A percentile compares a stretch with the other conserved stretches of the same genome.
These are phyloP conservation scores for Mesorhabditis belari DNA, from an alignment of 2,888 invertebrate genomes.

Conservation along the genomic window DNA sequence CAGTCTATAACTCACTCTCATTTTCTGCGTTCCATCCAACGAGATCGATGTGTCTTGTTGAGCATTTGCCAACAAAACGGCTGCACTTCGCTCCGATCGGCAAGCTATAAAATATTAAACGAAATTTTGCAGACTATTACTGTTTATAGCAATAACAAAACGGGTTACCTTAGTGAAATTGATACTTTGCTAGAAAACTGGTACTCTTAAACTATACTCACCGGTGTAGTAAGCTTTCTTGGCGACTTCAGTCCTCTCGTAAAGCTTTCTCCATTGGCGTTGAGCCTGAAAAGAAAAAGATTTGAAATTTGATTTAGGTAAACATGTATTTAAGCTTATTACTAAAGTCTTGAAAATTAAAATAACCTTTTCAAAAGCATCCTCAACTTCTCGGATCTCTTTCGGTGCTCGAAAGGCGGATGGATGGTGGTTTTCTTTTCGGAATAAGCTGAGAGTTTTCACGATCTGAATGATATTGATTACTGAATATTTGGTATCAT, in stretches of 20 bases:
- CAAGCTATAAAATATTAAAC: constrained; percentile 61
- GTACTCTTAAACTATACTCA: background rate
- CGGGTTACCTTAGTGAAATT: no score
- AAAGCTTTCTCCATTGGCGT: constrained; percentile 93
- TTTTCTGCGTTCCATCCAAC: constrained; percentile 27
- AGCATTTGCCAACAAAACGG: constrained; percentile 31
- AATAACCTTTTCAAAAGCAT: constrained; percentile 85
- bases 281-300: constrained; percentile 65
- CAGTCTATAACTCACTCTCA: constrained; percentile 13
- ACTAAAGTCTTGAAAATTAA: background rate
- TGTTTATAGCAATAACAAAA: no score
- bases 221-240: constrained; percentile 82
- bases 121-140: background rate
- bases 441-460: constrained; percentile 34
- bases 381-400: constrained; percentile 89
- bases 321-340: background rate
- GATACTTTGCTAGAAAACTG: no score
- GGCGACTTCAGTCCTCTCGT: constrained; percentile 86
- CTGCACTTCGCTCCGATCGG: constrained; percentile 69
- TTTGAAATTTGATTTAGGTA: background rate
- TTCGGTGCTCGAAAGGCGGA: constrained; percentile 43
- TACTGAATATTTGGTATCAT: no score
- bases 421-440: constrained; percentile 56
- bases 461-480: constrained; percentile 55
- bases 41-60: constrained; percentile 33